phyloP scores from a whole-genome alignment of 1,140 invertebrate species.

The Apocrypta bakeri region DNA sequence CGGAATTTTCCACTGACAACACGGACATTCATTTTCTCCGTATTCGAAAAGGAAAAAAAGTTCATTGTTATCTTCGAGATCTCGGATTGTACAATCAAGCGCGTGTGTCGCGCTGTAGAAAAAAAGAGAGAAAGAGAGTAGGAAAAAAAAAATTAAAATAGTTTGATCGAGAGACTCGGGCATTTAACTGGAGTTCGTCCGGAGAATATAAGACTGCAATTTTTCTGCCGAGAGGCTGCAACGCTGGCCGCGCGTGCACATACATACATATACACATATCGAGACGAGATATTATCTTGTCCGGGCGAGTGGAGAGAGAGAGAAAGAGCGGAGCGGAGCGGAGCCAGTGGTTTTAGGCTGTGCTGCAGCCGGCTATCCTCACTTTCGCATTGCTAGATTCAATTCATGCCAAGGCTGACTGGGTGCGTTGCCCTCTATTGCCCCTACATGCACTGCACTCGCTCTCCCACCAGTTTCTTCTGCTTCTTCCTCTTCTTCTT shows the following conservation, averaged over 20 bases:
- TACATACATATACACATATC: background rate
- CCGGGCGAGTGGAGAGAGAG: conserved; percentile 22
- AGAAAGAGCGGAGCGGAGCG: conserved; percentile 29
- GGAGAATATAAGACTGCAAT: conserved; percentile 4
- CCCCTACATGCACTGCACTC: conserved; percentile 66
- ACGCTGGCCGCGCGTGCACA: background rate
- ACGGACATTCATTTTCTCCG: too few species aligned
- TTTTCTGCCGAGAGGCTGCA: conserved; percentile 27
- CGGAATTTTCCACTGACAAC: background rate
- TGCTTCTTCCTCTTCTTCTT: conserved; percentile 27
- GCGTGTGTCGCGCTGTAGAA: too few species aligned
- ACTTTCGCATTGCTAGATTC: conserved; percentile 75
- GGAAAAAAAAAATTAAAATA: background rate
- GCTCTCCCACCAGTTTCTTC: conserved; percentile 42
- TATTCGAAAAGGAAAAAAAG: too few species aligned
- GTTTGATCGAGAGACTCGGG: conserved; percentile 19
- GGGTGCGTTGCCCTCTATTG: conserved; percentile 75
- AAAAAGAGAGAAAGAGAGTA: too few species aligned
- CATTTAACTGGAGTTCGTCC: conserved; percentile 25
- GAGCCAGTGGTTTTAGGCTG: conserved; percentile 54
- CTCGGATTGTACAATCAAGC: too few species aligned
- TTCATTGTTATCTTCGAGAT: too few species aligned
- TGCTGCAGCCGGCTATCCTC: conserved; percentile 65
- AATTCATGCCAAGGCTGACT: conserved; percentile 75
- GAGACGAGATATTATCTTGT: conserved; percentile 44